Evolutionary conservation across 2,888 invertebrate species (phyloP), one percentile per base, ranked within the genome.

Genomic region (Synergus itoensis): DNA sequence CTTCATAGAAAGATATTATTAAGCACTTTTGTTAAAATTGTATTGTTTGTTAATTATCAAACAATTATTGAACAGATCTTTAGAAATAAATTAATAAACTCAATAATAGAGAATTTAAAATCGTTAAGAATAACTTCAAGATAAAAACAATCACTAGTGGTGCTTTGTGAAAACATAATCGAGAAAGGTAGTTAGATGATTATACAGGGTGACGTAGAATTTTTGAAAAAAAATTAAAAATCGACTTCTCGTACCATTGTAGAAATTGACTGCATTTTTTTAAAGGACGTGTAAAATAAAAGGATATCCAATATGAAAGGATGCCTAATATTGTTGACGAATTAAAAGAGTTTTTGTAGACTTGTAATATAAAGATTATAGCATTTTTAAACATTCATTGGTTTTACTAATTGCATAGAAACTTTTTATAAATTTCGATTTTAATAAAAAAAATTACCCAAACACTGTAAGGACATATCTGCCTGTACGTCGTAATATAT

Each of bases 391-490:
- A 40, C 14, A n/a, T 4, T 41, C 16, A 40, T 65, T 9, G 40
- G 40, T 65, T n/a, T 41, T 11, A 41, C n/a, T 3, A 18, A 40
- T 1, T 40, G 9, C n/a, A 40, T 16, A 63, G 5, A 14, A 65
- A 65, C 8, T 41, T n/a, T 16, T 65, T 65, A 1, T 11, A 4
- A 60, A 4, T 60, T 60, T 60, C 18, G 0, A 21, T 60, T 60
- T 60, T 4, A 21, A 21, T 11, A 12, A 40, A 40, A 4, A n/a
- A 12, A 8, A 28, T 28, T 1, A 36, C 11, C 36, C 2, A 36
- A 21, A 36, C n/a, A 36, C 16, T 53, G 36, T 53, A 73, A 53
- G n/a, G 9, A 73, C 73, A 73, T 73, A 73, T 73, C 73, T 73
- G 53, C 28, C 73, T 36, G 21, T 1, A 69, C 11, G 28, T 16